Conservation (phyloP, 2,797 vertebrate genomes). For the Labroides dimidiatus region DNA sequence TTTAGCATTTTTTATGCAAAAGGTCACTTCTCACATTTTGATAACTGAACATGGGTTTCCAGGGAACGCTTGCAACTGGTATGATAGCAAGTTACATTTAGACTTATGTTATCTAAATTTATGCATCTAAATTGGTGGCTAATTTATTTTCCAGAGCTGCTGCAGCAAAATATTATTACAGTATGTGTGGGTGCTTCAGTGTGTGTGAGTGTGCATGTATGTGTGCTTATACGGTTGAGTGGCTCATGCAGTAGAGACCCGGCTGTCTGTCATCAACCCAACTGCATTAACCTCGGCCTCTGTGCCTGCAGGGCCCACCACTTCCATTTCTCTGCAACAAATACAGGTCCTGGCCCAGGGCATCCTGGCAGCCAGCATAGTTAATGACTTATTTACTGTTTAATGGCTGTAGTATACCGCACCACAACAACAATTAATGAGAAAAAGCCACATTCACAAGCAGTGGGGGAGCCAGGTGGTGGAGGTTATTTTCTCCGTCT, state of each 20-base stretch:
- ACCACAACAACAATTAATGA: conserved; percentile 84
- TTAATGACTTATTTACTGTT: conserved; percentile 87
- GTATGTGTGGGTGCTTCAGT: conserved; percentile 1
- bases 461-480: conserved; percentile 73
- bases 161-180: conserved; percentile 26
- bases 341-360: conserved; percentile 80
- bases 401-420: conserved; percentile 81
- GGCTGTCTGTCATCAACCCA: conserved; percentile 77
- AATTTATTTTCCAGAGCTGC: conserved; percentile 38
- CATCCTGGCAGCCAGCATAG: conserved; percentile 77
- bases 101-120: conserved; percentile 15
- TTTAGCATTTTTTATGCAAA: too few species aligned
- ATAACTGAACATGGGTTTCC: not conserved
- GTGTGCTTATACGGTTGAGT: conserved; percentile 7
- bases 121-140: conserved; percentile 28
- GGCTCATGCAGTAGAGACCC: conserved; percentile 43
- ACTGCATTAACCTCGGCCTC: conserved; percentile 84
- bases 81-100: conserved; percentile 3
- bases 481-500: conserved; percentile 79
- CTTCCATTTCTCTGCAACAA: conserved; percentile 83
- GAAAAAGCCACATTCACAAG: conserved; percentile 77
- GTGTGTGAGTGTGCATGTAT: conserved; percentile 15
- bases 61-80: conserved; percentile 6
- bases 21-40: not conserved
- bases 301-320: conserved; percentile 77